Conservation (phyloP, 2,113 vertebrate genomes). For the Corvus cornix region DNA sequence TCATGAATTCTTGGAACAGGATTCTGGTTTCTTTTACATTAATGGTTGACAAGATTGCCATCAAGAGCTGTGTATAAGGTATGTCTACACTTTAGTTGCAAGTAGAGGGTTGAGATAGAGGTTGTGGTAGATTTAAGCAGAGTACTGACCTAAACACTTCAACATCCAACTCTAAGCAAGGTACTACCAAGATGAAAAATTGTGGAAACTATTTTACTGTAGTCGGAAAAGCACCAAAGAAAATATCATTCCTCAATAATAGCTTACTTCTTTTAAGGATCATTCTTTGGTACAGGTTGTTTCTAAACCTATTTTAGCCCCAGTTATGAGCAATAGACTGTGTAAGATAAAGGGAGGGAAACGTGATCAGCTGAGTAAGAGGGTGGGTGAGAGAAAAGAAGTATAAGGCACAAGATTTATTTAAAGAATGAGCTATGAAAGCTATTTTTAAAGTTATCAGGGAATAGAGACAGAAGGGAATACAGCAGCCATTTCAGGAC, state of each 20-base stretch:
- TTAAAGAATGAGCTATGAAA: not conserved
- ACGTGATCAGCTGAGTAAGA: not conserved
- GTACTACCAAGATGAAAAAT: not conserved
- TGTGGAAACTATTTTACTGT: not conserved
- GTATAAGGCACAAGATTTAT: not conserved
- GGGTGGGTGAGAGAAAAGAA: not conserved
- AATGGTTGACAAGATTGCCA: conserved; percentile 2
- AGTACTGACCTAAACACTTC: not conserved
- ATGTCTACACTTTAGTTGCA: not conserved
- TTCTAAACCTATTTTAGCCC: not conserved
- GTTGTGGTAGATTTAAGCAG: not conserved
- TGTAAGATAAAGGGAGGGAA: not conserved
- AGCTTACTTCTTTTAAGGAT: not conserved
- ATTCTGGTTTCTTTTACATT: not conserved
- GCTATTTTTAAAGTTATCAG: not conserved
- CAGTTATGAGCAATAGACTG: not conserved
- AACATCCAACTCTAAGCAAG: not conserved
- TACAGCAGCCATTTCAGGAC: not conserved
- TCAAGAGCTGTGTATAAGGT: not conserved
- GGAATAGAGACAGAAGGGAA: not conserved
- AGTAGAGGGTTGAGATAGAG: not conserved
- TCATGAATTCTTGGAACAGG: conserved; percentile 32
- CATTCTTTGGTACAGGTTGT: not conserved
- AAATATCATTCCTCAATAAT: not conserved
- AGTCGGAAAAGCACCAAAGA: not conserved